Conservation (phyloP, 2,888 invertebrate species). For the Sminthurides aquaticus region DNA sequence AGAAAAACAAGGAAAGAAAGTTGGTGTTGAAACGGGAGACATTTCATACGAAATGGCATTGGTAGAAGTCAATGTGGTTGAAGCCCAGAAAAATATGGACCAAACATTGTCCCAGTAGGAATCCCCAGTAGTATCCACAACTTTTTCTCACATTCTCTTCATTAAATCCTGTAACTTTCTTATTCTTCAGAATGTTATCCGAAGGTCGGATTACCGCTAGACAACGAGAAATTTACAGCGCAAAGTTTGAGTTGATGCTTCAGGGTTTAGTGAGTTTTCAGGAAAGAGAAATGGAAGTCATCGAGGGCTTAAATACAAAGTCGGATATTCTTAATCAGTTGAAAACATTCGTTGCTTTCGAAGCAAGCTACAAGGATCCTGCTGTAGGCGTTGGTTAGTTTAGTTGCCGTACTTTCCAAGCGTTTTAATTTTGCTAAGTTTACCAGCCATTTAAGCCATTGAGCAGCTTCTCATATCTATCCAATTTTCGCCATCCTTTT, state of each 20-base stretch:
- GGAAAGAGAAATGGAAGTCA: constrained; percentile 37
- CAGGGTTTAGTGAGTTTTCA: constrained; percentile 39
- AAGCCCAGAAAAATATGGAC: constrained; percentile 30
- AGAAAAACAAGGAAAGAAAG: not conserved
- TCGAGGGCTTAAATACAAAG: constrained; percentile 31
- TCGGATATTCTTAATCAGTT: constrained; percentile 30
- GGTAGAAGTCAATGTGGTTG: constrained; percentile 34
- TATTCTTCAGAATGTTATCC: constrained; percentile 16
- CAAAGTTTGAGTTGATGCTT: constrained; percentile 36
- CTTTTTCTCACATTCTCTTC: not conserved
- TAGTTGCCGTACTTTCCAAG: too few relatives aligned
- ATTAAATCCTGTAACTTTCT: constrained; percentile 11
- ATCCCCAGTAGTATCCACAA: not conserved
- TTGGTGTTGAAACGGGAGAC: constrained; percentile 5
- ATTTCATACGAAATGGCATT: constrained; percentile 27
- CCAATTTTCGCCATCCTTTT: too few relatives aligned
- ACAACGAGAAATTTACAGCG: constrained; percentile 30
- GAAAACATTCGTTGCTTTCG: constrained; percentile 27
- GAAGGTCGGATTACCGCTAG: constrained; percentile 35
- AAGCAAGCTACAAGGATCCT: constrained; percentile 2
- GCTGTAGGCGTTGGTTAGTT: constrained; percentile 5
- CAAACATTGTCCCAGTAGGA: constrained; percentile 30
- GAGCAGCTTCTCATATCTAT: too few relatives aligned
- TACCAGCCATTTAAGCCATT: not conserved
- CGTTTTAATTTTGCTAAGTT: not conserved